A percentile compares a stretch with the other conserved stretches of the same genome.
phyloP scores from a whole-genome alignment of 2,113 vertebrate species.

The Ascaphus truei region DNA sequence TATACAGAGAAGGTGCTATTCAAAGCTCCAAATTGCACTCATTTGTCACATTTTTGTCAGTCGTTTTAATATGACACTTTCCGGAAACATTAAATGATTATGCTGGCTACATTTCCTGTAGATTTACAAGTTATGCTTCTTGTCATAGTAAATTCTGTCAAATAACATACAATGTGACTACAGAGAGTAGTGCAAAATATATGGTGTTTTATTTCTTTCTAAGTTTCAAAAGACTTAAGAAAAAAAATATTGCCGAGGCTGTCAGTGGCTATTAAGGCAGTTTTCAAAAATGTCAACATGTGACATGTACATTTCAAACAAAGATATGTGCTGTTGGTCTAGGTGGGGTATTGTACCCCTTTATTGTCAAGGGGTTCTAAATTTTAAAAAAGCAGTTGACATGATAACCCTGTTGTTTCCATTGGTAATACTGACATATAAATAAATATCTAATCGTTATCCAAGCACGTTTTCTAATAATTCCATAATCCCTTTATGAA shows the following conservation, averaged over 20 bases:
- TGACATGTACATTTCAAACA: conserved; percentile 14
- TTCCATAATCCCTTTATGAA: too few species aligned
- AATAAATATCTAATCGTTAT: too few species aligned
- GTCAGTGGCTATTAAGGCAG: conserved; percentile 1
- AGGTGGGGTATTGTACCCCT: not conserved
- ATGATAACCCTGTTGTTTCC: too few species aligned
- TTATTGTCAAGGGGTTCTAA: not conserved
- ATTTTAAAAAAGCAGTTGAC: not conserved
- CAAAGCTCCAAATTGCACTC: conserved; percentile 8
- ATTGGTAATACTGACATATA: too few species aligned
- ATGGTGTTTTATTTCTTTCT: conserved; percentile 14
- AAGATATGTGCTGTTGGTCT: not conserved
- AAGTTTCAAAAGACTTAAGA: not conserved
- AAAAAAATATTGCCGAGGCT: not conserved
- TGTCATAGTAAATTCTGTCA: conserved; percentile 33
- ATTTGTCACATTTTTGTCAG: conserved; percentile 21
- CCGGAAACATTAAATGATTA: conserved; percentile 32
- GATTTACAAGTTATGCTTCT: conserved; percentile 27
- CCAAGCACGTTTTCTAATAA: too few species aligned
- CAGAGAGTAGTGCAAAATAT: conserved; percentile 1
- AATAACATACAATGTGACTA: conserved; percentile 20
- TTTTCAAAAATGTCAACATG: not conserved
- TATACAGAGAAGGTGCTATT: not conserved
- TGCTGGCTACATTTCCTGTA: conserved; percentile 13
- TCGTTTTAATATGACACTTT: conserved; percentile 33